Evolutionary conservation across 2,888 invertebrate genomes (phyloP).

Genomic region (Lamellibrachia columna): DNA sequence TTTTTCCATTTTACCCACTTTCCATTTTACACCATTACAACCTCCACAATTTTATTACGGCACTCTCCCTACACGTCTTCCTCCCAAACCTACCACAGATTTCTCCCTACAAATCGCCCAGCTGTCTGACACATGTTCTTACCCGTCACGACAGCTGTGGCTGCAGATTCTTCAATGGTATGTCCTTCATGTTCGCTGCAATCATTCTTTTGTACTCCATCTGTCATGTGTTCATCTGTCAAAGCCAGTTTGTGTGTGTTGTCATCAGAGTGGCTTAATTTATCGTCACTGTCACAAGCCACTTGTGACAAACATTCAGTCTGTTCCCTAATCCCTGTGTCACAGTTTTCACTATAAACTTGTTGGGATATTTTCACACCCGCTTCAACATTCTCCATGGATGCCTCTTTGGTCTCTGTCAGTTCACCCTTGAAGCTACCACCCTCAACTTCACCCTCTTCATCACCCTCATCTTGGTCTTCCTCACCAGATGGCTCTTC

Average conservation of each 20-base stretch:
- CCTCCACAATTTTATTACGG: background rate
- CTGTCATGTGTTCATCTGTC: background rate
- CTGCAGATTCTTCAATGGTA: constrained; percentile 1
- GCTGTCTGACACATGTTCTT: background rate
- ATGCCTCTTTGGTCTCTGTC: background rate
- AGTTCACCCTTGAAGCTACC: background rate
- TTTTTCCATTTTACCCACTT: background rate
- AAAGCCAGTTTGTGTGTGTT: background rate
- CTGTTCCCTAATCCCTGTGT: background rate
- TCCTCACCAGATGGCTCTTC: background rate
- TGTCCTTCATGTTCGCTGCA: background rate
- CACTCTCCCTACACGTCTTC: background rate
- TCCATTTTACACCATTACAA: background rate
- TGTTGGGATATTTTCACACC: background rate
- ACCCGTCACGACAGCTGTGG: background rate
- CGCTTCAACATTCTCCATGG: background rate
- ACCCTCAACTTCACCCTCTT: background rate
- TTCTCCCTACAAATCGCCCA: background rate
- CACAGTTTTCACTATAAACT: background rate
- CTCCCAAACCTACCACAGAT: background rate
- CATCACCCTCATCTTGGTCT: background rate
- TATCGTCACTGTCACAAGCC: background rate
- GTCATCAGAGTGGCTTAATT: background rate
- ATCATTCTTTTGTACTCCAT: background rate
- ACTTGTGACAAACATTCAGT: background rate